A percentile compares a stretch with the other conserved stretches of the same genome.
Conservation (phyloP, 2,113 vertebrate species). For the Mirounga angustirostris region DNA sequence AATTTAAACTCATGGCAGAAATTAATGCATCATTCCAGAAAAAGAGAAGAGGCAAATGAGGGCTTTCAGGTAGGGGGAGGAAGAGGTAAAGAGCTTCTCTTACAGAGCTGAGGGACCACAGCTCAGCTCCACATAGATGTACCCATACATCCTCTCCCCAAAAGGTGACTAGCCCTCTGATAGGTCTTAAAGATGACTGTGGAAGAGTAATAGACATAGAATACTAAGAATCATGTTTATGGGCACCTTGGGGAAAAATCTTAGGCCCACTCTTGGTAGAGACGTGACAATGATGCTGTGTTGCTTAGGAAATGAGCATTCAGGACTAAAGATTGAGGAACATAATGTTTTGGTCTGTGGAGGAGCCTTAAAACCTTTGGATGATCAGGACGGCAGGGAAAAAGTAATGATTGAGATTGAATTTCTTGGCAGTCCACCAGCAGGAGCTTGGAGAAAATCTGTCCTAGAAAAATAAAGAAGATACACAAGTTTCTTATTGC, state of each 20-base stretch:
- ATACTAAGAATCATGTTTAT: neutral
- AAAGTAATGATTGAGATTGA: neutral
- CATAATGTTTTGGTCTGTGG: neutral
- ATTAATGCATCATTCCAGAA: neutral
- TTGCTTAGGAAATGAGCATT: neutral
- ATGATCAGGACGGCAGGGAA: neutral
- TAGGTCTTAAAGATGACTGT: neutral
- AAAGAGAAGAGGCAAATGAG: neutral
- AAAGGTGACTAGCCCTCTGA: neutral
- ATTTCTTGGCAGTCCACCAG: neutral
- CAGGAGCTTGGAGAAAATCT: neutral
- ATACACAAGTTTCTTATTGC: neutral
- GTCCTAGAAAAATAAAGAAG: neutral
- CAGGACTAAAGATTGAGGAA: neutral
- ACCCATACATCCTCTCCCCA: neutral
- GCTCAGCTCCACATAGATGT: neutral
- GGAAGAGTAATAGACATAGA: neutral
- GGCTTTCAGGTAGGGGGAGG: neutral
- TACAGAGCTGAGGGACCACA: neutral
- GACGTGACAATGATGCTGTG: neutral
- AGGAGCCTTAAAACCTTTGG: neutral
- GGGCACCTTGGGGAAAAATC: neutral
- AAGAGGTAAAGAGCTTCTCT: neutral
- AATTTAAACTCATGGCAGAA: neutral
- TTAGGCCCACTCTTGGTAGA: neutral